Evolutionary conservation across 2,113 vertebrate species (phyloP).

Genomic region (Serranochromis macrocephalus): DNA sequence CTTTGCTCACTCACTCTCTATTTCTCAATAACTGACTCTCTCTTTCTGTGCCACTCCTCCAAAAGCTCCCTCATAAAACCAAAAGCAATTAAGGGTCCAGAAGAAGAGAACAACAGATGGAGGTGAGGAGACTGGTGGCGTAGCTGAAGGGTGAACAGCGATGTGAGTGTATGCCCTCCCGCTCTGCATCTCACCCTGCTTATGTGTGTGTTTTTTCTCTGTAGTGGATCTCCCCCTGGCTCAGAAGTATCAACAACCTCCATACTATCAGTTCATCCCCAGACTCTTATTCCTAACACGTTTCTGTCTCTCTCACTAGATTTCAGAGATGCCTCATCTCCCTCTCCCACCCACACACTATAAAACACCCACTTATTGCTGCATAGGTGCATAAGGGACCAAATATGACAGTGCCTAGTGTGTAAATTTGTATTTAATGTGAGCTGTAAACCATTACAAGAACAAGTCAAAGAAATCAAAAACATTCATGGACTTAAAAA

Average conservation of each 20-base stretch:
- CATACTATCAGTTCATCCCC: background rate
- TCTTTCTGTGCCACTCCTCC: background rate
- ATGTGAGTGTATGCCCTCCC: background rate
- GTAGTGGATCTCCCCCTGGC: background rate
- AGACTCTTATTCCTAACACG: background rate
- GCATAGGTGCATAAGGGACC: background rate
- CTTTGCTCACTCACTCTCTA: background rate
- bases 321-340: background rate
- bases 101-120: background rate
- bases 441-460: background rate
- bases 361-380: background rate
- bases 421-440: background rate
- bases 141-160: background rate
- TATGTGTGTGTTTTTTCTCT: background rate
- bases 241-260: constrained; percentile 1
- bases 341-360: background rate
- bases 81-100: constrained; percentile 38
- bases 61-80: constrained; percentile 19
- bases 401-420: background rate
- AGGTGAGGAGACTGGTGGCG: background rate
- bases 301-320: background rate
- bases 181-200: background rate
- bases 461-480: background rate
- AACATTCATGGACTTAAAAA: background rate
- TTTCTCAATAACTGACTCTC: background rate